phyloP scores from a whole-genome alignment of 2,888 invertebrate genomes.

The Mythimna pallens region DNA sequence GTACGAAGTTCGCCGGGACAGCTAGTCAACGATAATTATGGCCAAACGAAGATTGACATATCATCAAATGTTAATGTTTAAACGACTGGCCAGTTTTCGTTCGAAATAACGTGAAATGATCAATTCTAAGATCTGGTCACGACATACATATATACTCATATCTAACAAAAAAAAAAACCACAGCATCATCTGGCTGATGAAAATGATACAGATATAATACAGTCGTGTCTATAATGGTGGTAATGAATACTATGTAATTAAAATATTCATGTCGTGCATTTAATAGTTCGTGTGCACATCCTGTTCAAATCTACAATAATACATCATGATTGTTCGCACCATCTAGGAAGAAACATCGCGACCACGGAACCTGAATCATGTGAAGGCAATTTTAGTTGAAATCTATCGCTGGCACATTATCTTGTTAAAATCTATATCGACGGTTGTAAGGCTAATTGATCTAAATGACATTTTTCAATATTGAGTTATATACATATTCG shows the following conservation, averaged over 20 bases:
- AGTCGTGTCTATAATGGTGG: neutral
- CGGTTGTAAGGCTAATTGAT: no score
- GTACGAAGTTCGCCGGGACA: no score
- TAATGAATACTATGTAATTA: conserved; percentile 25
- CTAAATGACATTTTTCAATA: no score
- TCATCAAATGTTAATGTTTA: no score
- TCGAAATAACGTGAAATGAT: no score
- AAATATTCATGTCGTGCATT: conserved; percentile 12
- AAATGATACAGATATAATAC: conserved; percentile 20
- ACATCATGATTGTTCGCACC: conserved; percentile 27
- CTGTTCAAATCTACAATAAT: conserved; percentile 5
- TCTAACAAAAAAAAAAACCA: neutral
- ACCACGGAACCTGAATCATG: neutral
- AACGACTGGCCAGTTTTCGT: no score
- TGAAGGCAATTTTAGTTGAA: neutral
- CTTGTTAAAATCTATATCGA: no score
- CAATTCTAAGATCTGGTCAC: no score
- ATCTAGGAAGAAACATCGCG: conserved; percentile 4
- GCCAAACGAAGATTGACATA: no score
- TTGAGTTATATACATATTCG: no score
- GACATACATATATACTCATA: no score
- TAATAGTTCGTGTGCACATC: conserved; percentile 14
- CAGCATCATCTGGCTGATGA: neutral
- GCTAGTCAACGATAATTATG: no score
- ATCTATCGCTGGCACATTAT: neutral